phyloP scores from a whole-genome alignment of 2,888 invertebrate genomes.

The Drosophila neoperkinsi region DNA sequence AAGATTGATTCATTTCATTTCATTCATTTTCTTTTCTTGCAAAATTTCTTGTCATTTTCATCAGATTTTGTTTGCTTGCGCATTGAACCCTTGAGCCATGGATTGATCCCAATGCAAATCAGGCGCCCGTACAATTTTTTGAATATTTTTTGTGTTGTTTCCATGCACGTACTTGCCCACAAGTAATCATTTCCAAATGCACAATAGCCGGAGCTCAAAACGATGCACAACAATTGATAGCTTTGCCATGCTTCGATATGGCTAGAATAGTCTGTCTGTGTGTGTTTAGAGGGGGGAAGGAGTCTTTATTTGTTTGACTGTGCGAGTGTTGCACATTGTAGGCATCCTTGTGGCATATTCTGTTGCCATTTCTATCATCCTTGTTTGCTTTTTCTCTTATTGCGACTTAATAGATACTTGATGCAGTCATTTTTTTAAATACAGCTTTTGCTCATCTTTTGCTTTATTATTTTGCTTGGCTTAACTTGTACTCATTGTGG shows the following conservation, averaged over 20 bases:
- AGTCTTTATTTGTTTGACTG: neutral
- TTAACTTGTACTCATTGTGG: neutral
- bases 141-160: slow-evolving; percentile 59
- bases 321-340: slow-evolving; percentile 1
- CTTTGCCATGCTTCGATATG: slow-evolving; percentile 38
- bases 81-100: slow-evolving; percentile 40
- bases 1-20: slow-evolving; percentile 1
- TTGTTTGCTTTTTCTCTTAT: slow-evolving; percentile 28
- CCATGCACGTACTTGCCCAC: slow-evolving; percentile 17
- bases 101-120: slow-evolving; percentile 16
- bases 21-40: slow-evolving; percentile 15
- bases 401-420: slow-evolving; percentile 39
- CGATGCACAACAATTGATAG: slow-evolving; percentile 55
- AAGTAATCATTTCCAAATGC: slow-evolving; percentile 70
- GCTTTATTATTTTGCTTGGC: slow-evolving; percentile 4
- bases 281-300: neutral
- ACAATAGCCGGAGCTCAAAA: slow-evolving; percentile 56
- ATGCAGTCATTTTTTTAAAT: slow-evolving; percentile 19
- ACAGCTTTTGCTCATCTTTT: slow-evolving; percentile 18
- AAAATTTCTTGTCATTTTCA: slow-evolving; percentile 48
- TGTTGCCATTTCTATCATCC: slow-evolving; percentile 13
- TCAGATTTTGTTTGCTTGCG: slow-evolving; percentile 29
- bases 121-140: slow-evolving; percentile 37
- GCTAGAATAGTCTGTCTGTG: neutral
- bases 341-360: slow-evolving; percentile 5